These are phyloP conservation scores for Ophion ventricosus DNA, from an alignment of 2,888 invertebrate species.

Conservation along the genomic window DNA sequence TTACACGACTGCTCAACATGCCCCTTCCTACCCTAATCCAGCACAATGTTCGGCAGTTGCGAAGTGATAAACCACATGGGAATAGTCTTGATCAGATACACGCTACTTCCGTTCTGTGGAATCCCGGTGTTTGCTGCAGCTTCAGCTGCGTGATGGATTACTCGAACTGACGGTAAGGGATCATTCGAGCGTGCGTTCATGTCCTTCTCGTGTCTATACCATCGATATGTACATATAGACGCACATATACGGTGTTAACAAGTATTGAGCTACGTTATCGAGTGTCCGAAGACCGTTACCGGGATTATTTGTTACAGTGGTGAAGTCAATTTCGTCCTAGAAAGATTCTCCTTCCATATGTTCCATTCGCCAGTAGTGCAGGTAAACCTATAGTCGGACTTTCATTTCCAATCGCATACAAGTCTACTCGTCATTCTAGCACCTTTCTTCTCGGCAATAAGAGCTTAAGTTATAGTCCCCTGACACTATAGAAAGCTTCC, in stretches of 20 bases:
- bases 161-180: conserved; percentile 65
- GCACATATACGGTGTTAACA: not conserved
- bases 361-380: conserved; percentile 41
- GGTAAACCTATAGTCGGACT: conserved; percentile 41
- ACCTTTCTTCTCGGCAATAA: conserved; percentile 28
- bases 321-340: not conserved
- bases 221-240: not conserved
- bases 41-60: conserved; percentile 71
- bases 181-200: conserved; percentile 55
- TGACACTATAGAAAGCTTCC: conserved; percentile 35
- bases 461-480: conserved; percentile 36
- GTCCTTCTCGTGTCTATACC: conserved; percentile 29
- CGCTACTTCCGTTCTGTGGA: conserved; percentile 45
- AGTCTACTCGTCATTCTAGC: conserved; percentile 15
- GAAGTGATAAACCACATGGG: conserved; percentile 72
- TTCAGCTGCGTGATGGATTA: conserved; percentile 73
- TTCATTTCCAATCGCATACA: not conserved
- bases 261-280: not conserved
- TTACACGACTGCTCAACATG: no score
- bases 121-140: conserved; percentile 54
- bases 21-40: no score
- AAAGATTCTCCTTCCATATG: not conserved
- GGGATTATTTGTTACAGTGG: not conserved
- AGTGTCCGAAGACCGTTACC: conserved; percentile 3
- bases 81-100: conserved; percentile 62